phyloP scores from a whole-genome alignment of 2,797 vertebrate genomes.

The Ataeniobius toweri region DNA sequence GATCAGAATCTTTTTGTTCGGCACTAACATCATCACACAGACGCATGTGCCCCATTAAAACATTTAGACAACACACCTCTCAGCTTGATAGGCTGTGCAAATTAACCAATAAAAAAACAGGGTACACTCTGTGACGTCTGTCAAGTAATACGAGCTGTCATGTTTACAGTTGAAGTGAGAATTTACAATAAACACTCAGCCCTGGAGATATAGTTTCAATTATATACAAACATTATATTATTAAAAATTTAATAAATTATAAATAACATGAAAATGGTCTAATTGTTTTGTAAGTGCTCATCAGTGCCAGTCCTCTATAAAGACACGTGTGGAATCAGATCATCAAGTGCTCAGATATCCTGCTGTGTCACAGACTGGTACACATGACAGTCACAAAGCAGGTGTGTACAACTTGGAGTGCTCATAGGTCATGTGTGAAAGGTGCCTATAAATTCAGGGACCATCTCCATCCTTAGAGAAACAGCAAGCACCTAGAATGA shows the following conservation, averaged over 20 bases:
- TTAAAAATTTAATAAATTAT: not conserved
- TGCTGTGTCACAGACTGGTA: constrained; percentile 48
- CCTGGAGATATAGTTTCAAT: not conserved
- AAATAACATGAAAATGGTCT: not conserved
- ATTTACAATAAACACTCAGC: constrained; percentile 9
- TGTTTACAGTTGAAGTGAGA: constrained; percentile 1
- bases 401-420: constrained; percentile 40
- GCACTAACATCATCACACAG: constrained; percentile 9
- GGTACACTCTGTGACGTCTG: constrained; percentile 26
- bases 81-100: constrained; percentile 50
- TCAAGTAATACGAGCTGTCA: constrained; percentile 31
- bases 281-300: not conserved
- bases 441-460: constrained; percentile 72
- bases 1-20: constrained; percentile 15
- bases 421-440: constrained; percentile 46
- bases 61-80: constrained; percentile 45
- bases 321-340: constrained; percentile 32
- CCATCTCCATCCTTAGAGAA: constrained; percentile 18
- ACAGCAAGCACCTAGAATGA: constrained; percentile 25
- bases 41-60: constrained; percentile 30
- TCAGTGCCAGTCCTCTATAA: not conserved
- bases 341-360: constrained; percentile 75
- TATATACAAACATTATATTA: not conserved
- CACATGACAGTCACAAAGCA: constrained; percentile 72
- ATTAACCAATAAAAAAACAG: constrained; percentile 53